Base-by-base conservation (phyloP, 2,797 vertebrate genomes). In the Erpetoichthys calabaricus region DNA sequence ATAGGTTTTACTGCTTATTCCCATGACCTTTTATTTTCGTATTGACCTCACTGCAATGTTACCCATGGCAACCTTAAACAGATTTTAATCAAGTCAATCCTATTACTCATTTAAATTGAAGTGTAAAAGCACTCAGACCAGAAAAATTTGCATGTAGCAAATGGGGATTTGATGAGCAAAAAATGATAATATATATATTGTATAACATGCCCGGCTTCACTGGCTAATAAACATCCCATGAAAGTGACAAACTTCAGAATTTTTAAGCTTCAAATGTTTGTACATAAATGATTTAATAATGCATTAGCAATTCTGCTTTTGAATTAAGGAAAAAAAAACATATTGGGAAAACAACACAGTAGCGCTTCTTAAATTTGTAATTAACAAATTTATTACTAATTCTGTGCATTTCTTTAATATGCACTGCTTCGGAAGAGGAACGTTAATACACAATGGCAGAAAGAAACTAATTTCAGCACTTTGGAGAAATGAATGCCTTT, bases 351-450 rank as follows among this genome's bases (percentile, higher is more conserved):
- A 85, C 82, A 86, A 84, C 82, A 77, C 78, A 81, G 85, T 85
- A 80, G 80, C 80, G 85, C 86, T 86, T 81, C 82, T 86, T 89
- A 86, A 87, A 88, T 87, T 88, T 86, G 85, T 88, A 87, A 89
- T 88, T 87, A 88, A 87, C 85, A 86, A 87, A 87, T 88, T 86
- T 89, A 88, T 86, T 87, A 86, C 83, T 79, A 83, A 88, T 86
- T 86, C 84, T 81, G 77, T 75, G 83, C 78, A 79, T 80, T 86
- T 79, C 81, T 85, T 89, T 87, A 88, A 84, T 87, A 87, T 84
- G 81, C 82, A 79, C 77, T 81, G 82, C 86, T 86, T 82, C 81
- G 83, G 80, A 81, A 86, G 77, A 86, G 80, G 75, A 86, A 82
- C 83, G 82, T 86, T 86, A 86, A 88, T 87, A 82, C 81, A 86